These are phyloP conservation scores for Drosophila sturtevanti DNA, from an alignment of 1,140 invertebrate genomes.

Conservation along the genomic window DNA sequence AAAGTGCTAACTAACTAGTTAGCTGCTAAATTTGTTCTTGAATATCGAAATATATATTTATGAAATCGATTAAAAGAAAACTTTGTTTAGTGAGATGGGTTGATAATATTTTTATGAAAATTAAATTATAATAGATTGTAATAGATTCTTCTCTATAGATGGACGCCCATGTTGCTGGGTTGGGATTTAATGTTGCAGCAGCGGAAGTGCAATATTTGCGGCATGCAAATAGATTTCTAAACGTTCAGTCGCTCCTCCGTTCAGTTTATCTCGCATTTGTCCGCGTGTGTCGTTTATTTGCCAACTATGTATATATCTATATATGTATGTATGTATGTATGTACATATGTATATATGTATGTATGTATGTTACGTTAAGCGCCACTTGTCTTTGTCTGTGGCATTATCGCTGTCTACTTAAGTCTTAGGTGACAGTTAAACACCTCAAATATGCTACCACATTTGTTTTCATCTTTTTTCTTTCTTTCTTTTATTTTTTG, in stretches of 20 bases:
- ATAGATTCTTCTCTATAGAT: too few relatives aligned
- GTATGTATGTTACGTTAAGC: background rate
- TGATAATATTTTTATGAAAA: too few relatives aligned
- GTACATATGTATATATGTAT: background rate
- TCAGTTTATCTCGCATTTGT: slow-evolving; percentile 6
- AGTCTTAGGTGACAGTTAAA: slow-evolving; percentile 67
- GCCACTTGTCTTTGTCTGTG: slow-evolving; percentile 13
- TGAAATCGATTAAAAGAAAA: too few relatives aligned
- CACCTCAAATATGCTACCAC: slow-evolving; percentile 59
- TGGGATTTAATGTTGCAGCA: slow-evolving; percentile 36
- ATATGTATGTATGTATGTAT: background rate
- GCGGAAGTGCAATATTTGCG: slow-evolving; percentile 61
- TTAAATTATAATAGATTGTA: too few relatives aligned
- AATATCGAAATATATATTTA: too few relatives aligned
- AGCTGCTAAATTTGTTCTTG: too few relatives aligned
- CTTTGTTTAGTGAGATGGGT: too few relatives aligned
- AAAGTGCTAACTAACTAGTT: too few relatives aligned
- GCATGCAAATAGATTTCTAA: slow-evolving; percentile 55
- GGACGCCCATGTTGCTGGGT: background rate
- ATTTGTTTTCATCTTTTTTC: slow-evolving; percentile 22
- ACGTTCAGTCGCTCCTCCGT: slow-evolving; percentile 14
- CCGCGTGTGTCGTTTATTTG: slow-evolving; percentile 9
- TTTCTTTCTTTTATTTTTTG: background rate
- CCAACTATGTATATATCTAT: background rate
- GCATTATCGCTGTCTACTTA: slow-evolving; percentile 50